A percentile compares a stretch with the other conserved stretches of the same genome.
Evolutionary conservation across 1,140 invertebrate species (phyloP).

Genomic region (Trypoxylus dichotomus): DNA sequence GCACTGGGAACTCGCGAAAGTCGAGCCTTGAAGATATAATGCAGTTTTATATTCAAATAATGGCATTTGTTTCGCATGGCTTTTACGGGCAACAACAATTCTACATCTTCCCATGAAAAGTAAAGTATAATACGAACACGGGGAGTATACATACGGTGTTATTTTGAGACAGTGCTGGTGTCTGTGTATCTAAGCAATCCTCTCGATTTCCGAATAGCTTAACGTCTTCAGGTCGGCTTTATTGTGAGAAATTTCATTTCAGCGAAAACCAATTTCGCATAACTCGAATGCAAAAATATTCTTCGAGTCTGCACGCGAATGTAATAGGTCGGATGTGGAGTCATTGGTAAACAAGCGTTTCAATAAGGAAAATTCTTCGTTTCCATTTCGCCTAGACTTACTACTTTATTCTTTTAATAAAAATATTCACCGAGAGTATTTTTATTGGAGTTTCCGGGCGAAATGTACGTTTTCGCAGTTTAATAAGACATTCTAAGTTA

Average conservation of each 20-base stretch:
- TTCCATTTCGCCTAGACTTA: background rate
- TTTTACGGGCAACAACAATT: background rate
- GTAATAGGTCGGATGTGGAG: slow-evolving; percentile 16
- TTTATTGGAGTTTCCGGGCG: background rate
- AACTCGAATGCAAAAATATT: slow-evolving; percentile 17
- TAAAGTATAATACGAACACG: background rate
- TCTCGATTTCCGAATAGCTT: background rate
- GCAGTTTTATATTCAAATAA: too few relatives aligned
- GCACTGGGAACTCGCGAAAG: too few relatives aligned
- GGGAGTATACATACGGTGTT: background rate
- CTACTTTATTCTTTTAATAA: slow-evolving; percentile 14
- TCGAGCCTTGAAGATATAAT: too few relatives aligned
- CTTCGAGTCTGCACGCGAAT: background rate
- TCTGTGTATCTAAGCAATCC: background rate
- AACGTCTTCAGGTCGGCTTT: background rate
- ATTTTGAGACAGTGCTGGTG: background rate
- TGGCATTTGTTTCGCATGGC: too few relatives aligned
- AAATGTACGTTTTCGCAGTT: background rate
- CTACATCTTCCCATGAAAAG: background rate
- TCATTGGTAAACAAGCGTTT: slow-evolving; percentile 23
- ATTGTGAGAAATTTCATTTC: slow-evolving; percentile 8
- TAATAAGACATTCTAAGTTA: background rate
- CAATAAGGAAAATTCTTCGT: slow-evolving; percentile 13
- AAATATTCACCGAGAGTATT: slow-evolving; percentile 13
- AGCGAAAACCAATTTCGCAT: slow-evolving; percentile 1